These are phyloP conservation scores for Brachypterus glaber DNA, from an alignment of 2,888 invertebrate genomes.

Conservation along the genomic window DNA sequence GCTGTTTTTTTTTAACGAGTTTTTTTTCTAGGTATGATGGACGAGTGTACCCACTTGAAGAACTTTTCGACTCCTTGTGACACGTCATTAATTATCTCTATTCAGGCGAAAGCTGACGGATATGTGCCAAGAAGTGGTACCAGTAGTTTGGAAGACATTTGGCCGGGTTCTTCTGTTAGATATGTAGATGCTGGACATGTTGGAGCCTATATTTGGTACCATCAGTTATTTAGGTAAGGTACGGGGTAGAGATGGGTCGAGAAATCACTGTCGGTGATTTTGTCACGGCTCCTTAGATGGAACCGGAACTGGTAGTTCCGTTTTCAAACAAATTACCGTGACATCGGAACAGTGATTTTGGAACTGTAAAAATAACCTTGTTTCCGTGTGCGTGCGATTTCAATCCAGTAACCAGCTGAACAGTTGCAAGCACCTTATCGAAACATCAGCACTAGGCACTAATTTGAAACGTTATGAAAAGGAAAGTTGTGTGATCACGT, in stretches of 20 bases:
- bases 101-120: slow-evolving; percentile 82
- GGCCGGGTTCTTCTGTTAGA: slow-evolving; percentile 86
- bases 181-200: slow-evolving; percentile 87
- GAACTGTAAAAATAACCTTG: neutral
- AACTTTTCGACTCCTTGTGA: slow-evolving; percentile 86
- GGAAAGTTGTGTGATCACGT: too few relatives aligned
- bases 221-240: slow-evolving; percentile 76
- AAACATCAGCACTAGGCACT: too few relatives aligned
- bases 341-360: neutral
- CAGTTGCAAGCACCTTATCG: too few relatives aligned
- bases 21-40: too few relatives aligned
- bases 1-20: too few relatives aligned
- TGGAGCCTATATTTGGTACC: slow-evolving; percentile 76
- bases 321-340: neutral
- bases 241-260: too few relatives aligned
- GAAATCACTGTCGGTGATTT: too few relatives aligned
- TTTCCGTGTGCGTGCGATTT: too few relatives aligned
- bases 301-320: too few relatives aligned
- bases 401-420: too few relatives aligned
- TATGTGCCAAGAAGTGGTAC: slow-evolving; percentile 84
- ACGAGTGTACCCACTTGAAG: slow-evolving; percentile 93
- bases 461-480: too few relatives aligned
- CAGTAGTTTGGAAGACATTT: slow-evolving; percentile 73
- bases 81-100: slow-evolving; percentile 80
- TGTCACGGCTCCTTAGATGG: too few relatives aligned